phyloP scores from a whole-genome alignment of 2,113 vertebrate genomes.

The Xenopus laevis region DNA sequence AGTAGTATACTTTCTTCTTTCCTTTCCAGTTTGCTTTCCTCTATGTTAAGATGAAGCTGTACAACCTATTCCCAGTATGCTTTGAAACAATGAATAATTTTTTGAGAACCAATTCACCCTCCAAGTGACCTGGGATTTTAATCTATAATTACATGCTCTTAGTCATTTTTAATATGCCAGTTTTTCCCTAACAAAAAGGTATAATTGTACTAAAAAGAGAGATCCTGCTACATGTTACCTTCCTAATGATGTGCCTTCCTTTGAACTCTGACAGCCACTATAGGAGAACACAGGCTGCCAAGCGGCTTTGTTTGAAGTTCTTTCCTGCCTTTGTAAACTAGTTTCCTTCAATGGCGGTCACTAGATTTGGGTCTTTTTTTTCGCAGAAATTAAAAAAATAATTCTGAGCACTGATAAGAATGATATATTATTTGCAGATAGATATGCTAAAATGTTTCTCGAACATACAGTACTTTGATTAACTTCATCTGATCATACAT shows the following conservation, averaged over 20 bases:
- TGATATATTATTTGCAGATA: neutral
- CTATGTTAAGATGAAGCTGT: too few relatives aligned
- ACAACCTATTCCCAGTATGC: neutral
- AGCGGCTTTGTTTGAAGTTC: constrained; percentile 67
- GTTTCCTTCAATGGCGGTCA: constrained; percentile 63
- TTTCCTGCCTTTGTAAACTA: constrained; percentile 76
- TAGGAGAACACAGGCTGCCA: constrained; percentile 60
- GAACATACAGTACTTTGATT: too few relatives aligned
- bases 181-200: constrained; percentile 52
- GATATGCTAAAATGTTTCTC: too few relatives aligned
- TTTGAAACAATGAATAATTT: neutral
- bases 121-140: neutral
- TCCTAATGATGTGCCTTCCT: constrained; percentile 62
- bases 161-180: neutral
- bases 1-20: too few relatives aligned
- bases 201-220: constrained; percentile 47
- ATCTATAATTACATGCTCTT: neutral
- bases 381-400: constrained; percentile 1
- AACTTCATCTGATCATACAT: too few relatives aligned
- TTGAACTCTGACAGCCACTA: constrained; percentile 69
- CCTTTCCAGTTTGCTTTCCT: too few relatives aligned
- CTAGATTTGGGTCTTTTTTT: constrained; percentile 54
- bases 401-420: neutral
- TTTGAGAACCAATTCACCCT: neutral
- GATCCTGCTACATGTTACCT: constrained; percentile 48